A percentile compares a stretch with the other conserved stretches of the same genome.
phyloP scores from a whole-genome alignment of 1,140 invertebrate species.

The Euwallacea similis region DNA sequence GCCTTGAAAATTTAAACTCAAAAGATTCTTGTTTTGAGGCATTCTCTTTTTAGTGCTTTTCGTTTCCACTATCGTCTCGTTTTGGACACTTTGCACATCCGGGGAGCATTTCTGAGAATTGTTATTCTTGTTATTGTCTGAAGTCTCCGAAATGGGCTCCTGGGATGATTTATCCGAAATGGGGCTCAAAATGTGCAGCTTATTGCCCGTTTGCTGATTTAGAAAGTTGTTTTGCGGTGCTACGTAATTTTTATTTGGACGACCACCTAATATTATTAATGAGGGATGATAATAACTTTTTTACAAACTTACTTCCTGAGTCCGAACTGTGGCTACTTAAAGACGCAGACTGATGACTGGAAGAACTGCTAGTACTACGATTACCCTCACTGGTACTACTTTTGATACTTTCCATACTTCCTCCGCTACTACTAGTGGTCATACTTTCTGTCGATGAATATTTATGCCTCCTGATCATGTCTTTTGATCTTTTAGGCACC shows the following conservation, averaged over 20 bases:
- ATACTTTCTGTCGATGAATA: conserved; percentile 85
- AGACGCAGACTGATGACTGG: conserved; percentile 75
- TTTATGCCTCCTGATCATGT: conserved; percentile 66
- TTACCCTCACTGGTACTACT: conserved; percentile 83
- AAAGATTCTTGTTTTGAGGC: conserved; percentile 75
- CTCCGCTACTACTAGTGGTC: conserved; percentile 79
- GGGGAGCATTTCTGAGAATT: conserved; percentile 73
- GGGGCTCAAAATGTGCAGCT: conserved; percentile 81
- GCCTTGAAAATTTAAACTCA: conserved; percentile 67
- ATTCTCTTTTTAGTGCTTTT: conserved; percentile 62
- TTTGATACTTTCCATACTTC: conserved; percentile 79
- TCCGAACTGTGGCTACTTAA: conserved; percentile 82
- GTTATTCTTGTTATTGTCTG: conserved; percentile 76
- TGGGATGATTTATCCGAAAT: conserved; percentile 90
- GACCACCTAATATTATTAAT: conserved; percentile 41
- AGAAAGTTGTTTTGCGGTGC: conserved; percentile 65
- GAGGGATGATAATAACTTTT: not conserved
- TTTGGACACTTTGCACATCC: conserved; percentile 51
- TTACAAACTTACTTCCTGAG: conserved; percentile 60
- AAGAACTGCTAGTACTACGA: conserved; percentile 76
- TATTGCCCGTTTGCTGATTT: conserved; percentile 64
- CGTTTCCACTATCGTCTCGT: conserved; percentile 58
- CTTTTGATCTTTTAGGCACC: conserved; percentile 67
- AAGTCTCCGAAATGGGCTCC: conserved; percentile 76
- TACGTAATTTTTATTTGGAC: conserved; percentile 55